Evolutionary conservation across 92 coral and sea anemone species (phyloP).

Genomic region (Epizoanthus scotinus): DNA sequence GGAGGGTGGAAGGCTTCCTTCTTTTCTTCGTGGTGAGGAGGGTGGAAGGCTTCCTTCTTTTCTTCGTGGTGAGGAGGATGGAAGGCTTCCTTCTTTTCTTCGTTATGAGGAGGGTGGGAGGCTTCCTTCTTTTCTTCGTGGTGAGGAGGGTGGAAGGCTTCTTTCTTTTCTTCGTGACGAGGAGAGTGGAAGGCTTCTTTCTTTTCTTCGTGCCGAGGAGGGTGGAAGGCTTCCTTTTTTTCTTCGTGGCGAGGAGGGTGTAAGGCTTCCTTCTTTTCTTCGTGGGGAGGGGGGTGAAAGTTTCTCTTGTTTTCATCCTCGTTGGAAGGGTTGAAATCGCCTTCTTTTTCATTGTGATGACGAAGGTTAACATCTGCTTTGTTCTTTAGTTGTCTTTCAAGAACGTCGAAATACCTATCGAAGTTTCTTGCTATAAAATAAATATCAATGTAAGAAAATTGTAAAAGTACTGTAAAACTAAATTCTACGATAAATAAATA

Average conservation of each 20-base stretch:
- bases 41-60: too few species aligned
- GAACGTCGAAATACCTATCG: conserved; percentile 18
- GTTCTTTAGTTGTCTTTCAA: conserved; percentile 2
- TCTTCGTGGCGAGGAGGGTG: not conserved
- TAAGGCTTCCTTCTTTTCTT: not conserved
- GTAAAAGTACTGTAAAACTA: too few species aligned
- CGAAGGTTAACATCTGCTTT: not conserved
- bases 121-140: not conserved
- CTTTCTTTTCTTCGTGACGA: not conserved
- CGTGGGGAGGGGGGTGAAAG: too few species aligned
- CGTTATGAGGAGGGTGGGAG: not conserved
- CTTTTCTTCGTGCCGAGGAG: not conserved
- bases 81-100: not conserved
- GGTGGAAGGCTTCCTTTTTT: too few species aligned
- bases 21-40: too few species aligned
- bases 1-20: too few species aligned
- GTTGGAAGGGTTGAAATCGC: not conserved
- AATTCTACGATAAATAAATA: too few species aligned
- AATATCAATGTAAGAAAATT: not conserved
- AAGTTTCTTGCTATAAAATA: conserved; percentile 1
- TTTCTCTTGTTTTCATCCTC: too few species aligned
- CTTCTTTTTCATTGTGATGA: not conserved
- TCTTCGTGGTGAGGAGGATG: too few species aligned
- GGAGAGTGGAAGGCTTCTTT: too few species aligned
- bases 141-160: conserved; percentile 1